Evolutionary conservation across 1,140 invertebrate genomes (phyloP).

Genomic region (Cardiocondyla obscurior): DNA sequence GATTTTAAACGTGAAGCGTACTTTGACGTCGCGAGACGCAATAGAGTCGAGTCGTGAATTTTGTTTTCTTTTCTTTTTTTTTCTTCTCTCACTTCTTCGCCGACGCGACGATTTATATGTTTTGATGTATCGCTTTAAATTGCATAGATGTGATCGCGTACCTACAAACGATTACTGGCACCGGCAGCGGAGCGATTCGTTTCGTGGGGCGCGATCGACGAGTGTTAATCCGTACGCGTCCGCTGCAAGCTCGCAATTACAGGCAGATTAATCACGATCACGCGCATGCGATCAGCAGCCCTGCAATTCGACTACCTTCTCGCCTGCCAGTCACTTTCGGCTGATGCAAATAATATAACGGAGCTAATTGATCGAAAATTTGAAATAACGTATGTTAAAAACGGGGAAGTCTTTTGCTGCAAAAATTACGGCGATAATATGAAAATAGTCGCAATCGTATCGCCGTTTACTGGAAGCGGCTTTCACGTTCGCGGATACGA

Average conservation of each 20-base stretch:
- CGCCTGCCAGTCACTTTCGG: background rate
- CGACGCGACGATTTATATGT: background rate
- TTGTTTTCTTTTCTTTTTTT: too few relatives aligned
- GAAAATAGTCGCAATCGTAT: background rate
- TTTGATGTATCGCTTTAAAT: slow-evolving; percentile 39
- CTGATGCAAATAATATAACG: slow-evolving; percentile 21
- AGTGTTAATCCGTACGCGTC: slow-evolving; percentile 49
- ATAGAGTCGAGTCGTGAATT: too few relatives aligned
- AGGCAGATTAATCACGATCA: slow-evolving; percentile 51
- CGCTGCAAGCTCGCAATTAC: slow-evolving; percentile 33
- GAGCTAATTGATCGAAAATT: slow-evolving; percentile 12
- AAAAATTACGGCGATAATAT: background rate
- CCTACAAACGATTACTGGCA: slow-evolving; percentile 24
- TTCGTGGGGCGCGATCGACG: slow-evolving; percentile 20
- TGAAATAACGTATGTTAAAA: background rate
- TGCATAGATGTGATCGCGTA: slow-evolving; percentile 30
- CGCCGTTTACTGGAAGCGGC: background rate
- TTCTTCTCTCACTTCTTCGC: too few relatives aligned
- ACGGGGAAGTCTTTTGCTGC: background rate
- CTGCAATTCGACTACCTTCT: slow-evolving; percentile 37
- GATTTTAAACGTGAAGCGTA: background rate
- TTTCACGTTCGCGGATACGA: slow-evolving; percentile 21
- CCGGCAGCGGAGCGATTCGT: slow-evolving; percentile 29
- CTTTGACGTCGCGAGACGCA: background rate
- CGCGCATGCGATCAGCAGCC: slow-evolving; percentile 32